Base-by-base conservation (phyloP, 2,888 invertebrate species). In the Alsophila aescularia region DNA sequence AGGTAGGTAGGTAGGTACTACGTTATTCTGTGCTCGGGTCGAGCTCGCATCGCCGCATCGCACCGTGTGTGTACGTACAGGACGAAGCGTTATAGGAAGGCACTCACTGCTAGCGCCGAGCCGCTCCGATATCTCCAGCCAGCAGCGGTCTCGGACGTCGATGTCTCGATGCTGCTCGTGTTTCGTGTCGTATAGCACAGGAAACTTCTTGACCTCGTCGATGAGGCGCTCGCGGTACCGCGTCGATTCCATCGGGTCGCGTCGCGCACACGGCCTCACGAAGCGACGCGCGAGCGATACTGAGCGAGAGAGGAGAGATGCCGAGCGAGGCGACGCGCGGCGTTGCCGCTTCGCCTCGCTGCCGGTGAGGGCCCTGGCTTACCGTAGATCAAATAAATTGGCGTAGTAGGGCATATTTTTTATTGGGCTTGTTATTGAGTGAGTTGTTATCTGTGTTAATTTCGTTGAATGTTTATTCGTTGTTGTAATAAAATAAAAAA, bases 151-250 rank as follows among this genome's bases (percentile, higher is more conserved):
- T 9, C 90, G 67, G 36, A 83, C 81, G 60, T 88, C 89, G 57
- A 85, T 84, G 63, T 90, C 90, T 15, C 87, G 74, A 57, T 91
- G 90, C 64, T 84, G 79, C 67, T 90, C 90, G 64, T 90, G 85
- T 32, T 80, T 67, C 41, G 90, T 90, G 77, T 91, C 87, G 74
- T 90, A 91, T 58, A 91, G 61, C 62, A 89, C 87, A 0, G 90
- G 90, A 56, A 81, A 85, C 59, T 81, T 83, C 71, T 83, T 85
- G 70, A 91, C 90, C 63, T 89, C 90, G 49, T 89, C 90, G 41
- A 91, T 91, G 6, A 91, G 70, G 41, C 71, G 72, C 63, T 90
- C 90, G 16, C 90, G 72, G 52, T 82, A 86, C 41, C 79, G 65
- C 31, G 71, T 57, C 35, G 72, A 69, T 45, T 74, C 78, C 81